These are phyloP conservation scores for Enteromius mattozi DNA, from an alignment of 2,797 vertebrate genomes.

Conservation along the genomic window DNA sequence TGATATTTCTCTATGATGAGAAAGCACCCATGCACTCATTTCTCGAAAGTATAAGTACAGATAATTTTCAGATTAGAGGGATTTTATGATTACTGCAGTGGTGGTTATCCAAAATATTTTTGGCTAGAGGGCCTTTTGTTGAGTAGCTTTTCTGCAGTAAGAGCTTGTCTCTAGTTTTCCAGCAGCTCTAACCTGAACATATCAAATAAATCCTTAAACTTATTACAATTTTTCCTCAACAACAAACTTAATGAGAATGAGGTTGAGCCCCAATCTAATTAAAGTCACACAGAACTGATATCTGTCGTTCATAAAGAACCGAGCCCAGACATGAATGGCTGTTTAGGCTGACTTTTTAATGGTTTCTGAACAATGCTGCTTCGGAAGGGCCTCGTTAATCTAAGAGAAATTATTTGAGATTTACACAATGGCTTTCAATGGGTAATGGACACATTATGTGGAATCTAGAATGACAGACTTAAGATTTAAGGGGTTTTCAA, in stretches of 20 bases:
- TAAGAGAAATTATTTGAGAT: conserved; percentile 29
- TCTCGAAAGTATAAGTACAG: background rate
- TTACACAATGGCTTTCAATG: conserved; percentile 30
- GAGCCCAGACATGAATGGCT: conserved; percentile 7
- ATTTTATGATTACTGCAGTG: background rate
- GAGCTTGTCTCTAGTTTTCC: background rate
- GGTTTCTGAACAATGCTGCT: conserved; percentile 10
- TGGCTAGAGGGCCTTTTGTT: background rate
- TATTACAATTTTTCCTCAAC: background rate
- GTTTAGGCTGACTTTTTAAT: conserved; percentile 17
- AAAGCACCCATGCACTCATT: background rate
- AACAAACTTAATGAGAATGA: background rate
- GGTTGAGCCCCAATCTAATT: background rate
- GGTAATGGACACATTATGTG: conserved; percentile 28
- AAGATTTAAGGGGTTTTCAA: conserved; percentile 35
- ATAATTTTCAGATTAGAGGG: background rate
- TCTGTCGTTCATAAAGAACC: conserved; percentile 3
- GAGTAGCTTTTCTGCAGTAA: background rate
- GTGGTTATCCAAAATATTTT: background rate
- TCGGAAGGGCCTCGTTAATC: conserved; percentile 2
- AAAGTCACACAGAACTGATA: conserved; percentile 4
- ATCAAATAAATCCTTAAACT: background rate
- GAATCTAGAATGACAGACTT: conserved; percentile 3
- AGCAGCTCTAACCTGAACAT: background rate
- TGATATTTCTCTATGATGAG: background rate